Conservation (phyloP, 2,113 vertebrate genomes). For the Melospiza georgiana region DNA sequence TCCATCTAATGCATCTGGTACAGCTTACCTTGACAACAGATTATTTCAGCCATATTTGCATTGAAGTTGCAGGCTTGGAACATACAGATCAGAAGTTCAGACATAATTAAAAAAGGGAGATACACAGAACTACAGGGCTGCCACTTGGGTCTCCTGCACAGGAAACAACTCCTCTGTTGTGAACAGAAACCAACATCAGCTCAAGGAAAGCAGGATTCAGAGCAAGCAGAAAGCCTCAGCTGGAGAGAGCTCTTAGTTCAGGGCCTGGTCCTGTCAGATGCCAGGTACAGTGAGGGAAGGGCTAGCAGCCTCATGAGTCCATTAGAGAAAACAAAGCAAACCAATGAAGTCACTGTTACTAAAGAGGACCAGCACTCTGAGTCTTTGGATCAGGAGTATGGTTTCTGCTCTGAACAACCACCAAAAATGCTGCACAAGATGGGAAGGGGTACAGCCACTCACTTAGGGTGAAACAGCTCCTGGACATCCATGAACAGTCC, state of each 20-base stretch:
- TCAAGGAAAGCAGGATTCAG: background rate
- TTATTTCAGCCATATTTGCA: background rate
- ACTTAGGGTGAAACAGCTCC: background rate
- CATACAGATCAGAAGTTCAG: background rate
- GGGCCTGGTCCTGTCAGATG: background rate
- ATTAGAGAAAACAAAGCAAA: background rate
- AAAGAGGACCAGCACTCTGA: background rate
- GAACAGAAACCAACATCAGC: background rate
- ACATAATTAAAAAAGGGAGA: background rate
- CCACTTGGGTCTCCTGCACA: background rate
- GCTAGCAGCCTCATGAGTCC: fast-evolving
- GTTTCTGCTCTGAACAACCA: background rate
- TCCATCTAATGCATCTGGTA: background rate
- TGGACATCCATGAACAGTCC: background rate
- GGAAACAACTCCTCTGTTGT: background rate
- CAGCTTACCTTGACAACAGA: background rate
- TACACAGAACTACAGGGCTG: background rate
- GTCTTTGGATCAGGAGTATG: background rate
- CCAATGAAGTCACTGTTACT: background rate
- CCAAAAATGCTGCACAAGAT: background rate
- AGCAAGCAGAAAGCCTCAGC: background rate
- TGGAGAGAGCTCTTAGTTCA: background rate
- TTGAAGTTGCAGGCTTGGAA: background rate
- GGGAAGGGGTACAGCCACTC: background rate
- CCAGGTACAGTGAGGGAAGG: background rate